These are phyloP conservation scores for Phrynocephalus guinanensis DNA, from an alignment of 2,797 vertebrate genomes.

Conservation along the genomic window DNA sequence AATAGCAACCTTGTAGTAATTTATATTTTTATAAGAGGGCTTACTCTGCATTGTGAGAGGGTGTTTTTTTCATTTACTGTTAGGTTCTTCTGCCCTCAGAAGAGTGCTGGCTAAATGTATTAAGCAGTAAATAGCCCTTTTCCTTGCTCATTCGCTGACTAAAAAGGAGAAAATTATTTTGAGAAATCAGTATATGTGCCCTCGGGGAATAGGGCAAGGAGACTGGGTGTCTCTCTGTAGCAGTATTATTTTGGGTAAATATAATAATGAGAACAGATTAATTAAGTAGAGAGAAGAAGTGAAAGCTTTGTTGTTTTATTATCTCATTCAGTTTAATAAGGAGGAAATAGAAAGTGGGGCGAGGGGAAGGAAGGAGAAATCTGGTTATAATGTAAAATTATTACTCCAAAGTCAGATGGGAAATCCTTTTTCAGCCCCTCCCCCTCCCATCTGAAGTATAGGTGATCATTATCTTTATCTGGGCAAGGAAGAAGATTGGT, in stretches of 20 bases:
- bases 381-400: conserved; percentile 19
- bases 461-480: conserved; percentile 26
- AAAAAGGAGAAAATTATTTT: conserved; percentile 39
- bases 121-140: neutral
- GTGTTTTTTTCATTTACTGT: neutral
- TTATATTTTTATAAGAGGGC: neutral
- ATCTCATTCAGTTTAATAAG: conserved; percentile 47
- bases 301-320: conserved; percentile 68
- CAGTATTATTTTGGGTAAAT: conserved; percentile 60
- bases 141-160: conserved; percentile 53
- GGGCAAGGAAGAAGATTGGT: conserved; percentile 23
- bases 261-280: conserved; percentile 69
- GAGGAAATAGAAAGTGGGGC: neutral
- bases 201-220: conserved; percentile 48
- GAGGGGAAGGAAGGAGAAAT: neutral
- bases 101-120: neutral
- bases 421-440: neutral
- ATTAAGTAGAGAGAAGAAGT: conserved; percentile 72
- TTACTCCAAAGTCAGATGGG: neutral
- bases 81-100: neutral
- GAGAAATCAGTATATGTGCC: conserved; percentile 56
- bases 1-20: neutral
- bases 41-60: neutral
- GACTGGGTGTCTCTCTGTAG: conserved; percentile 47
- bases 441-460: neutral